phyloP scores from a whole-genome alignment of 2,888 invertebrate species.

The Drosophila kuntzei region DNA sequence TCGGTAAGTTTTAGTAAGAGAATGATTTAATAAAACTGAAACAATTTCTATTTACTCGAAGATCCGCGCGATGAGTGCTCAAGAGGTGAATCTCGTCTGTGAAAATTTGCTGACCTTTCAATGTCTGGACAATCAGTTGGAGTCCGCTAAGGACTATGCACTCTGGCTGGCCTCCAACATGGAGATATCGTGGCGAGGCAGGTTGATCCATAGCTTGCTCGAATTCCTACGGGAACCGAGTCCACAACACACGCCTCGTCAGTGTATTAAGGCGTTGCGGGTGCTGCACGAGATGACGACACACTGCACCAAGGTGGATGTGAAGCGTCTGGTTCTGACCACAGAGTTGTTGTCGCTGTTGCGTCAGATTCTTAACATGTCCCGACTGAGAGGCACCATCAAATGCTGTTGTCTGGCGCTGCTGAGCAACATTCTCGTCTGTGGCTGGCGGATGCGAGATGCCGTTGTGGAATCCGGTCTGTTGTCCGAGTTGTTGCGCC shows the following conservation, averaged over 20 bases:
- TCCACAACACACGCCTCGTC: conserved; percentile 35
- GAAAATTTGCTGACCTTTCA: conserved; percentile 23
- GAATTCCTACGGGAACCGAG: conserved; percentile 8
- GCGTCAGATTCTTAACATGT: conserved; percentile 1
- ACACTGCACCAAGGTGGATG: conserved; percentile 51
- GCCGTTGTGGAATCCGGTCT: conserved; percentile 48
- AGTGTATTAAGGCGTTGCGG: conserved; percentile 45
- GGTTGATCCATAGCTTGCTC: conserved; percentile 25
- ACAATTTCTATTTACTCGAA: background rate
- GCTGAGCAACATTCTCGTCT: conserved; percentile 53
- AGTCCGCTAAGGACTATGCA: conserved; percentile 38
- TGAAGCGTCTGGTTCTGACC: conserved; percentile 47
- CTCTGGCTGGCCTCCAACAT: conserved; percentile 42
- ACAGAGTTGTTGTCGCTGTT: conserved; percentile 33
- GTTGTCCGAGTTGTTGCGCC: conserved; percentile 28
- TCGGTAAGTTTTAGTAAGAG: background rate
- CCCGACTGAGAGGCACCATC: conserved; percentile 10
- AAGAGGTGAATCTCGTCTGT: conserved; percentile 15
- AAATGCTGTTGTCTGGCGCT: conserved; percentile 29
- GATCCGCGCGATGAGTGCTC: conserved; percentile 24
- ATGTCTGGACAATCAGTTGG: conserved; percentile 41
- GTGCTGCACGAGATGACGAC: conserved; percentile 56
- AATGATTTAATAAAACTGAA: background rate
- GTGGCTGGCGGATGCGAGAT: conserved; percentile 50
- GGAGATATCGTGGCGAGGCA: conserved; percentile 41